Evolutionary conservation across 2,888 invertebrate species (phyloP), one percentile per base, ranked within the genome.

Genomic region (Papilio demoleus): DNA sequence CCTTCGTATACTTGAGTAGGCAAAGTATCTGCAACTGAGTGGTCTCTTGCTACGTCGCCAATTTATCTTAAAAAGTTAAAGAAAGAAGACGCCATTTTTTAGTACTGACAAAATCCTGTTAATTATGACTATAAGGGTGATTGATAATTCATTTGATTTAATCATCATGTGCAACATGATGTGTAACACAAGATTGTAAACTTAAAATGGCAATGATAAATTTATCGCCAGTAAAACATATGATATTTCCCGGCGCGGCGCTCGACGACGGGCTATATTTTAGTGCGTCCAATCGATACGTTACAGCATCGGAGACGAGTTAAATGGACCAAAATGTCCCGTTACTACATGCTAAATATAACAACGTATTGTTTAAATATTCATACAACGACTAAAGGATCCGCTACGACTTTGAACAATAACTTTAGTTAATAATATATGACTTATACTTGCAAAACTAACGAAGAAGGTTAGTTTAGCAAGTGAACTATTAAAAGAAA

Each of bases 241-340:
- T 38, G 67, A 70, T 56, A 68, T 67, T 66, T 36, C 22, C 34
- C 62, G 60, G 60, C 40, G 42, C 19, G 62, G 63, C 45, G 47
- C 2, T 2, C 50, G 50, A 19, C 61, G 45, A 45, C 61, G 77
- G 81, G 76, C 75, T 79, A 85, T 87, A 88, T 85, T 86, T 88
- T 85, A 79, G 78, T 76, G 75, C 73, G 76, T 74, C 79, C 80
- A 85, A 85, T 87, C 88, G 87, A 88, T 88, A 80, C 78, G 81
- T 81, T 75, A 77, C 77, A 75, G 73, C 72, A 59, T 77, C 78
- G 77, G 81, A 82, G 83, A 81, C 84, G 78, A 77, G 81, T 72
- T 81, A 83, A 88, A 87, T 86, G 85, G 84, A 67, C 84, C 83
- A 83, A 78, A 81, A 79, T 82, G 79, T 79, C 77, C 79, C 78